phyloP scores from a whole-genome alignment of 1,140 invertebrate genomes.

The Cotesia typhae region DNA sequence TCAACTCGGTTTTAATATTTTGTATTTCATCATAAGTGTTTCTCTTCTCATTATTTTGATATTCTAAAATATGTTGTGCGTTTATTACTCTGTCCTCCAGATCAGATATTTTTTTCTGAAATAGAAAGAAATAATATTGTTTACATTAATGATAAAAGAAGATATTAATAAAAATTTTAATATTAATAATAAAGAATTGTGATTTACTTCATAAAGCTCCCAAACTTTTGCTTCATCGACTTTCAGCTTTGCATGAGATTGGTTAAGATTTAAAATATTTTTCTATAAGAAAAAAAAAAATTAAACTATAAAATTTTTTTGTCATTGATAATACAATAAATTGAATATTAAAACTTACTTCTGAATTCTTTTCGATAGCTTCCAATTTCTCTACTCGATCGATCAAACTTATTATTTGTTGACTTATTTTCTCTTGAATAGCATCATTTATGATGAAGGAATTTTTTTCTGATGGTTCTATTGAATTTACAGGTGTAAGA shows the following conservation, averaged over 20 bases:
- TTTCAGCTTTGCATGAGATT: slow-evolving; percentile 40
- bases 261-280: slow-evolving; percentile 44
- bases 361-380: slow-evolving; percentile 40
- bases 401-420: slow-evolving; percentile 10
- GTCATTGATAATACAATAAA: too few relatives aligned
- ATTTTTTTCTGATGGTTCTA: too few relatives aligned
- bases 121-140: slow-evolving; percentile 24
- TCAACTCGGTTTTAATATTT: slow-evolving; percentile 51
- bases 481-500: too few relatives aligned
- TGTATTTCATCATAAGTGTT: slow-evolving; percentile 44
- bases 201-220: slow-evolving; percentile 47
- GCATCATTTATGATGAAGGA: too few relatives aligned
- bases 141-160: too few relatives aligned
- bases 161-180: too few relatives aligned
- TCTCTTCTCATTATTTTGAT: slow-evolving; percentile 32
- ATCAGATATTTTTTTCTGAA: slow-evolving; percentile 46
- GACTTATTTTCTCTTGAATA: too few relatives aligned
- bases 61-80: too few relatives aligned
- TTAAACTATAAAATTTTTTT: background rate
- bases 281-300: slow-evolving; percentile 39
- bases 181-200: slow-evolving; percentile 11
- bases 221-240: slow-evolving; percentile 36
- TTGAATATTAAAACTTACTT: slow-evolving; percentile 43
- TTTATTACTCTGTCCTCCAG: slow-evolving; percentile 45
- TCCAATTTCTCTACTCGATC: slow-evolving; percentile 42